phyloP scores from a whole-genome alignment of 2,113 vertebrate species.

The Rhagologus leucostigma region DNA sequence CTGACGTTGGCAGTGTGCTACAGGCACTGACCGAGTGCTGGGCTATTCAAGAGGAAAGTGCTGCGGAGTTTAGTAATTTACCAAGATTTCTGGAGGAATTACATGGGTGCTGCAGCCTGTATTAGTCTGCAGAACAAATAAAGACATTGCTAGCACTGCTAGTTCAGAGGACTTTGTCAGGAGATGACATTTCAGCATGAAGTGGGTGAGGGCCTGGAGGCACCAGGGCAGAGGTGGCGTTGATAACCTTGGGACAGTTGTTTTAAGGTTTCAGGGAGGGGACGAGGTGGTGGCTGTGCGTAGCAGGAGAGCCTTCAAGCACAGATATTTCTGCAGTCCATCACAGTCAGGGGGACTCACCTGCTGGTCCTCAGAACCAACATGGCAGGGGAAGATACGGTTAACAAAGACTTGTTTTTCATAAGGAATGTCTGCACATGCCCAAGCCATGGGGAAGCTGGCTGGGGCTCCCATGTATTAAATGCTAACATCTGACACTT shows the following conservation, averaged over 20 bases:
- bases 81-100: conserved; percentile 57
- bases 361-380: neutral
- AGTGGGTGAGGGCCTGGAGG: neutral
- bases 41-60: neutral
- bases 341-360: neutral
- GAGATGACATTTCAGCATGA: neutral
- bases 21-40: neutral
- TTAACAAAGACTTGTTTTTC: neutral
- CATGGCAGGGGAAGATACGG: neutral
- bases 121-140: conserved; percentile 72
- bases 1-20: neutral
- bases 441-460: neutral
- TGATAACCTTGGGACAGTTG: neutral
- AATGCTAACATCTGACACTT: neutral
- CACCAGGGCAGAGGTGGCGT: neutral
- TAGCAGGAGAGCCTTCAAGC: neutral
- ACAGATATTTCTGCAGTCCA: neutral
- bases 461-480: neutral
- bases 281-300: neutral
- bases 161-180: neutral
- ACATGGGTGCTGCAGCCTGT: conserved; percentile 63
- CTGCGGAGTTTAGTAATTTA: conserved; percentile 59
- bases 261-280: neutral
- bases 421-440: neutral
- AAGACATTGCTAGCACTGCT: conserved; percentile 50